Percentiles rank a stretch among this genome's conserved stretches.
These are phyloP conservation scores for Eurosta solidaginis DNA, from an alignment of 1,140 invertebrate species.

Conservation along the genomic window DNA sequence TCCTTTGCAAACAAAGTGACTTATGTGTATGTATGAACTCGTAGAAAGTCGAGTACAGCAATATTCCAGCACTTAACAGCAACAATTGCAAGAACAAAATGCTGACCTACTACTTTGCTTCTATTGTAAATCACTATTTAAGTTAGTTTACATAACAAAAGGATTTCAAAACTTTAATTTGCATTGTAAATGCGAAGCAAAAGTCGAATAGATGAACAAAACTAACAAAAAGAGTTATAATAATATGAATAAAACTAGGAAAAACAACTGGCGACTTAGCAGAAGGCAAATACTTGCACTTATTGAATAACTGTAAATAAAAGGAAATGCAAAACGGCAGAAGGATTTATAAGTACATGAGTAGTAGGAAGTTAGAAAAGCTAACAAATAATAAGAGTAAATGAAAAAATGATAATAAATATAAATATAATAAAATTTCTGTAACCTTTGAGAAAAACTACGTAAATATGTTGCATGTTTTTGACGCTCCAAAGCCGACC, in stretches of 20 bases:
- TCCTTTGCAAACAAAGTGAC: too few species aligned
- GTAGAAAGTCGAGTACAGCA: not conserved
- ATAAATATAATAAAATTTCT: not conserved
- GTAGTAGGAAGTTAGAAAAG: not conserved
- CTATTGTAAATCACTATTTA: not conserved
- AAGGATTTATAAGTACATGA: not conserved
- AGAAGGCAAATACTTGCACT: not conserved
- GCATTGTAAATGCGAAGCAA: not conserved
- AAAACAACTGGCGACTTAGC: not conserved
- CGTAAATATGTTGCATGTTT: not conserved
- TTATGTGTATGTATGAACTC: too few species aligned
- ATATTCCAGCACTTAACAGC: not conserved
- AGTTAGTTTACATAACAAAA: slow-evolving; percentile 24
- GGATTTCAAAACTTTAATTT: slow-evolving; percentile 23
- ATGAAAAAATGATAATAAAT: not conserved
- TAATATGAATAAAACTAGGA: not conserved
- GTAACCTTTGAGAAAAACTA: not conserved
- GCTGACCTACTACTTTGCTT: slow-evolving; percentile 19
- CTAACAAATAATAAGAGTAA: not conserved
- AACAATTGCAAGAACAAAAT: not conserved
- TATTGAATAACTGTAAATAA: not conserved
- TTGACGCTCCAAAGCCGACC: not conserved
- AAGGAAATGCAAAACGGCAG: not conserved
- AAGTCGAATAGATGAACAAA: not conserved
- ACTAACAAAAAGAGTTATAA: not conserved